These are phyloP conservation scores for Characodon lateralis DNA, from an alignment of 2,797 vertebrate species.

Conservation along the genomic window DNA sequence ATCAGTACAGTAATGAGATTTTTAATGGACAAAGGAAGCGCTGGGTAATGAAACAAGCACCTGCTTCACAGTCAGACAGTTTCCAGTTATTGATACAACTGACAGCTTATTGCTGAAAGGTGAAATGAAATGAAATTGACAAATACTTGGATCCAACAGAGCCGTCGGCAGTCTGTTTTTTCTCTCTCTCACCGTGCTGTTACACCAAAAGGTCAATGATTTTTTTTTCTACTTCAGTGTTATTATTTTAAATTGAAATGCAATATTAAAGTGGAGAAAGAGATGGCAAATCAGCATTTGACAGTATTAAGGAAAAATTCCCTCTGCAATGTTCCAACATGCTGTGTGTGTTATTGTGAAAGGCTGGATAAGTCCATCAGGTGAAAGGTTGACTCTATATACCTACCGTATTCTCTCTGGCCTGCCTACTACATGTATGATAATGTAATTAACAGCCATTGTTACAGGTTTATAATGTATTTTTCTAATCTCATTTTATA, in stretches of 20 bases:
- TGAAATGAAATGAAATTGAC: slow-evolving; percentile 50
- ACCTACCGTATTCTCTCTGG: slow-evolving; percentile 81
- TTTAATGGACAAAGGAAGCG: slow-evolving; percentile 27
- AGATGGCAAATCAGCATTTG: slow-evolving; percentile 79
- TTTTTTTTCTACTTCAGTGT: slow-evolving; percentile 75
- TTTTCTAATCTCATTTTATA: slow-evolving; percentile 92
- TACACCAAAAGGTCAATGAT: slow-evolving; percentile 82
- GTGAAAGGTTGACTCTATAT: slow-evolving; percentile 79
- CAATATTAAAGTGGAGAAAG: slow-evolving; percentile 84
- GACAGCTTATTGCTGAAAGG: slow-evolving; percentile 51
- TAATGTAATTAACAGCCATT: slow-evolving; percentile 91
- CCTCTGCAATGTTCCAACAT: slow-evolving; percentile 83
- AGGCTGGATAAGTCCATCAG: slow-evolving; percentile 82
- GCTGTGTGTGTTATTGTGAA: slow-evolving; percentile 82
- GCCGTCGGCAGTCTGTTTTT: slow-evolving; percentile 61
- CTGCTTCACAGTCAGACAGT: slow-evolving; percentile 48
- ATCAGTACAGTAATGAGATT: slow-evolving; percentile 47
- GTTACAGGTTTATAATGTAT: slow-evolving; percentile 92
- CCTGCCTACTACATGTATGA: slow-evolving; percentile 88
- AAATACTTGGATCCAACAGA: slow-evolving; percentile 49
- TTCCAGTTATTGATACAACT: slow-evolving; percentile 72
- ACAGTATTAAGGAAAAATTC: slow-evolving; percentile 86
- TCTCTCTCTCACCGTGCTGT: slow-evolving; percentile 76
- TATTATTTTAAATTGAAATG: slow-evolving; percentile 83
- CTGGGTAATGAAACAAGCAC: slow-evolving; percentile 45